Percentiles rank a stretch among this genome's conserved stretches.
Conservation (phyloP, 2,113 vertebrate species). For the Cololabis saira region DNA sequence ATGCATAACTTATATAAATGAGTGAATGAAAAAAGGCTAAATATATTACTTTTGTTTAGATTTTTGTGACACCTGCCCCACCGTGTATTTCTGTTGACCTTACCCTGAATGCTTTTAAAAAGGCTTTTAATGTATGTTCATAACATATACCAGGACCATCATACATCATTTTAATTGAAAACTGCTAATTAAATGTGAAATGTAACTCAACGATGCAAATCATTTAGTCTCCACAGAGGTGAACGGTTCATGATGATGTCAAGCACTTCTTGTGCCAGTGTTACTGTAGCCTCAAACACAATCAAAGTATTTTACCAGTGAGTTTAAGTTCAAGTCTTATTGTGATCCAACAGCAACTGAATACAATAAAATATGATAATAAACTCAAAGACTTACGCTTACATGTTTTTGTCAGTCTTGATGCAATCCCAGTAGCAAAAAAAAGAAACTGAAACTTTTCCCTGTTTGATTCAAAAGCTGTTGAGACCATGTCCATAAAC, state of each 20-base stretch:
- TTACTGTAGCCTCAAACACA: constrained; percentile 54
- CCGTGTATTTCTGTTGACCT: constrained; percentile 22
- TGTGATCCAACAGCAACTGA: constrained; percentile 35
- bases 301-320: constrained; percentile 29
- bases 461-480: constrained; percentile 29
- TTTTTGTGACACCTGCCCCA: constrained; percentile 26
- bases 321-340: constrained; percentile 34
- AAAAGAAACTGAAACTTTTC: constrained; percentile 39
- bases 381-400: constrained; percentile 26
- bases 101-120: constrained; percentile 11
- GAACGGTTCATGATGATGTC: constrained; percentile 68
- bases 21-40: constrained; percentile 23
- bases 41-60: constrained; percentile 18
- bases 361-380: constrained; percentile 24
- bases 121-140: constrained; percentile 3
- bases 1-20: constrained; percentile 2
- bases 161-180: constrained; percentile 20
- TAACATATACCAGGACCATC: neutral
- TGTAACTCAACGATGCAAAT: constrained; percentile 58
- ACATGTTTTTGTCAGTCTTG: constrained; percentile 29
- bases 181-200: constrained; percentile 35
- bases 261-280: constrained; percentile 67
- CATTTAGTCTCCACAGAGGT: constrained; percentile 41
- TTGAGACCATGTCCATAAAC: constrained; percentile 52
- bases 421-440: constrained; percentile 43